Conservation (phyloP, 2,888 invertebrate species). For the Chrysolina oricalcia region DNA sequence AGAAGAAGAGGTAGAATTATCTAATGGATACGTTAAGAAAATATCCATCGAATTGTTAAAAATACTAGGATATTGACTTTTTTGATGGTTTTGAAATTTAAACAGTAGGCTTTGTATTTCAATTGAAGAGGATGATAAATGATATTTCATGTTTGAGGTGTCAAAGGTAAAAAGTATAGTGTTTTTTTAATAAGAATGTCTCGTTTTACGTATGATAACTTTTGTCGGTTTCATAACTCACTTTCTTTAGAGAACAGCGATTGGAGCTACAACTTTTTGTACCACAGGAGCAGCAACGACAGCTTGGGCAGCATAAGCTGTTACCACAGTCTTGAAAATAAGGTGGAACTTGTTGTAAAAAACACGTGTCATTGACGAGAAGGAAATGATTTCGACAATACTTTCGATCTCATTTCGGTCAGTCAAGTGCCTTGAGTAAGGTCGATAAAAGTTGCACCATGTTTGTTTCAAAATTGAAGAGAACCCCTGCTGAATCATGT, state of each 20-base stretch:
- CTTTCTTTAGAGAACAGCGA: conserved; percentile 51
- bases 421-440: conserved; percentile 12
- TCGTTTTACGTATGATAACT: no score
- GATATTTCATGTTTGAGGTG: no score
- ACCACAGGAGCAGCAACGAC: conserved; percentile 23
- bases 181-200: no score
- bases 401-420: conserved; percentile 17
- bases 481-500: neutral
- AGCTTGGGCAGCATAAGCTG: conserved; percentile 44
- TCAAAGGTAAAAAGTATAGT: no score
- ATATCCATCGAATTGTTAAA: no score
- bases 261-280: conserved; percentile 14
- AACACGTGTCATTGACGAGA: neutral
- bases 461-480: neutral
- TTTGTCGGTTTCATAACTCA: no score
- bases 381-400: neutral
- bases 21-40: no score
- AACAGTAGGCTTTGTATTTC: no score
- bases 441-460: neutral
- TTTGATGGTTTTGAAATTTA: no score
- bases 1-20: no score
- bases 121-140: no score
- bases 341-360: neutral
- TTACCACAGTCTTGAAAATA: conserved; percentile 35
- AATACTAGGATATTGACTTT: no score